Evolutionary conservation across 2,113 vertebrate species (phyloP).

Genomic region (Etia nguti): DNA sequence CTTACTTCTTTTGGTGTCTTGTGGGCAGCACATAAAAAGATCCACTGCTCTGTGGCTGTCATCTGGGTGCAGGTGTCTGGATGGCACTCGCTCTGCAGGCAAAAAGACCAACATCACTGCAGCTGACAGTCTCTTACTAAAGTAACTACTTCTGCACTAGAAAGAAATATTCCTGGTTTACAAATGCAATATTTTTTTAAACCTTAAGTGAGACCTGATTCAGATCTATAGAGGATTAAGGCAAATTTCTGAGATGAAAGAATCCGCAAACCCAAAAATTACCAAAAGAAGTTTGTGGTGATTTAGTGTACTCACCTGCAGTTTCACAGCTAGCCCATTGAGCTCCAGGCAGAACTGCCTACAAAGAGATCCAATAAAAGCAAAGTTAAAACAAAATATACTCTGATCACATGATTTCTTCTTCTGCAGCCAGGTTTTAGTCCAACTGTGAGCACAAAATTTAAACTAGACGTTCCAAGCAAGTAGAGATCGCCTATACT

Average conservation of each 20-base stretch:
- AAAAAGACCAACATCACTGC: background rate
- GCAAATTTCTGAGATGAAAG: fast-evolving
- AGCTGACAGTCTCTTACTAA: background rate
- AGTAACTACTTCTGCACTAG: background rate
- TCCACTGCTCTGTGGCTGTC: conserved; percentile 99
- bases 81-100: conserved; percentile 88
- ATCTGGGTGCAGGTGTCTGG: conserved; percentile 98
- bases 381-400: background rate
- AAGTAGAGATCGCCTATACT: background rate
- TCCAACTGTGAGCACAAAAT: background rate
- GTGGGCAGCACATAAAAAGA: conserved; percentile 98
- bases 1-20: conserved; percentile 98
- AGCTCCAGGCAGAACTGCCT: conserved; percentile 99
- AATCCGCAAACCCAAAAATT: background rate
- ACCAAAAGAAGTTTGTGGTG: background rate
- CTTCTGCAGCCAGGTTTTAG: background rate
- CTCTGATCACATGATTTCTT: background rate
- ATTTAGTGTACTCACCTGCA: conserved; percentile 79
- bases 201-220: background rate
- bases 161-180: background rate
- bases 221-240: background rate
- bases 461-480: background rate
- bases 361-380: background rate
- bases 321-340: conserved; percentile 96
- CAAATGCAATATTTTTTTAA: background rate